Evolutionary conservation across 2,797 vertebrate genomes (phyloP).

Genomic region (Brachymystax lenok): DNA sequence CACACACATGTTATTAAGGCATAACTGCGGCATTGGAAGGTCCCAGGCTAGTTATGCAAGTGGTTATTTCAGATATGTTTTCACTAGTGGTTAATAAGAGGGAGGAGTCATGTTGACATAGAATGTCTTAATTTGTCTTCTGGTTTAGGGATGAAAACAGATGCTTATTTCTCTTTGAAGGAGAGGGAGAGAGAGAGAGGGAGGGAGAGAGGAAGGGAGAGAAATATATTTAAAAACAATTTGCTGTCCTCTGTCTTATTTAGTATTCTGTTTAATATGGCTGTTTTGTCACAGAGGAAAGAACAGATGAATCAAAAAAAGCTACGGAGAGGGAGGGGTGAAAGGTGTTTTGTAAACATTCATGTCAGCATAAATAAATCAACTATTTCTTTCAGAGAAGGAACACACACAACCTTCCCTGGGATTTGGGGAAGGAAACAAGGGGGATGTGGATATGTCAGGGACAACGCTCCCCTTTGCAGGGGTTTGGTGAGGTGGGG

Average conservation of each 20-base stretch:
- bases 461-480: neutral
- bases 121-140: slow-evolving; percentile 76
- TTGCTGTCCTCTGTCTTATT: slow-evolving; percentile 62
- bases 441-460: neutral
- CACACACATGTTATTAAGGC: slow-evolving; percentile 19
- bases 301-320: slow-evolving; percentile 73
- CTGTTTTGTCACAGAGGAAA: slow-evolving; percentile 75
- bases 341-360: slow-evolving; percentile 82
- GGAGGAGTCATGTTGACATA: slow-evolving; percentile 71
- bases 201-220: slow-evolving; percentile 22
- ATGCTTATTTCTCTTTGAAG: slow-evolving; percentile 51
- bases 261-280: slow-evolving; percentile 69
- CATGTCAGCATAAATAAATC: slow-evolving; percentile 80
- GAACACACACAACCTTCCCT: slow-evolving; percentile 37
- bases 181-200: neutral
- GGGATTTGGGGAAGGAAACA: slow-evolving; percentile 30
- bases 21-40: too few species aligned
- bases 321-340: slow-evolving; percentile 42
- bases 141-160: slow-evolving; percentile 66
- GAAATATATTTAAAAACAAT: slow-evolving; percentile 52
- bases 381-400: slow-evolving; percentile 57
- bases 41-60: slow-evolving; percentile 27
- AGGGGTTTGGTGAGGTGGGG: slow-evolving; percentile 12
- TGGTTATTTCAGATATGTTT: slow-evolving; percentile 71
- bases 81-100: slow-evolving; percentile 81